A percentile compares a stretch with the other conserved stretches of the same genome.
Evolutionary conservation across 2,113 vertebrate species (phyloP).

Genomic region (Labeo catla): DNA sequence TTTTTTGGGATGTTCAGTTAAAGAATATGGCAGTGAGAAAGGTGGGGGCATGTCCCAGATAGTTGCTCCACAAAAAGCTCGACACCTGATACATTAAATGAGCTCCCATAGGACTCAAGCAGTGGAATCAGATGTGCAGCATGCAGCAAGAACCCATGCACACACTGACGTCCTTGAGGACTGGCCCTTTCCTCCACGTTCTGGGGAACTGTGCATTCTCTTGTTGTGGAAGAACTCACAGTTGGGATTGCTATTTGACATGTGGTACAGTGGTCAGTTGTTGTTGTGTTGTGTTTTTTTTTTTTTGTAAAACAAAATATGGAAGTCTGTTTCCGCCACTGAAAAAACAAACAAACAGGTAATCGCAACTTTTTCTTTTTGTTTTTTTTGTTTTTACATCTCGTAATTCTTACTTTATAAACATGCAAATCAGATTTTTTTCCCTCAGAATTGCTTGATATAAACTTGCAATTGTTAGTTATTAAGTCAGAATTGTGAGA

Average conservation of each 20-base stretch:
- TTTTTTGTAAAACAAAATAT: no score
- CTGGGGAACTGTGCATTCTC: neutral
- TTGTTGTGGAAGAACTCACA: slow-evolving; percentile 1
- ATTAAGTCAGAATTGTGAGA: no score
- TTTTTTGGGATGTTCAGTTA: neutral
- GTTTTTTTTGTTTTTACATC: no score
- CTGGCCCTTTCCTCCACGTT: neutral
- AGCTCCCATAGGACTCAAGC: slow-evolving; percentile 17
- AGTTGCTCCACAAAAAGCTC: slow-evolving; percentile 37
- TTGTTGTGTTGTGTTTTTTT: neutral
- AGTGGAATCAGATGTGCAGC: slow-evolving; percentile 30
- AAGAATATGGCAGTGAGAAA: slow-evolving; percentile 15
- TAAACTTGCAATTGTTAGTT: no score
- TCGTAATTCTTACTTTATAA: no score
- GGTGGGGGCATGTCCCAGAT: slow-evolving; percentile 32
- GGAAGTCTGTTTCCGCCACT: no score
- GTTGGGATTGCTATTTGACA: neutral
- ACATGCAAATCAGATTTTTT: no score
- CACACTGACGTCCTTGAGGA: slow-evolving; percentile 8
- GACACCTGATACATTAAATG: slow-evolving; percentile 40
- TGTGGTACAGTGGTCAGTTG: neutral
- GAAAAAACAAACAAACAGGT: no score
- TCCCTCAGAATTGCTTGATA: no score
- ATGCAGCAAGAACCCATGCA: neutral
- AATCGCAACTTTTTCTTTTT: no score